Evolutionary conservation across 2,113 vertebrate genomes (phyloP).

Genomic region (Taxidea taxus): DNA sequence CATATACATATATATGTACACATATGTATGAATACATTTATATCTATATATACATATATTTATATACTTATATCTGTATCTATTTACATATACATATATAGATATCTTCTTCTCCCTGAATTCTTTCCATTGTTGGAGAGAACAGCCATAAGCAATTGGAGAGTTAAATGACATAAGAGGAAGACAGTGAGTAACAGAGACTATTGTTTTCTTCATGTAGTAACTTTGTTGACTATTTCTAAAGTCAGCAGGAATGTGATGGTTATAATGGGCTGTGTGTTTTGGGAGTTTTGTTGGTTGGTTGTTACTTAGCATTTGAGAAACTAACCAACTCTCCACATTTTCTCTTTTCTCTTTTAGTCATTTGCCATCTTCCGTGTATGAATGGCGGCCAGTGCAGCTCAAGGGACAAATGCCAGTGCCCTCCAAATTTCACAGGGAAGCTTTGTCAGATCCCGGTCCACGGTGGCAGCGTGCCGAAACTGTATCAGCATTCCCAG

Average conservation of each 20-base stretch:
- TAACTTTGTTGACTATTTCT: neutral
- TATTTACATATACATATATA: neutral
- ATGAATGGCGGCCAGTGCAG: slow-evolving; percentile 98
- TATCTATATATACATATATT: neutral
- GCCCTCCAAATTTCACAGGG: slow-evolving; percentile 95
- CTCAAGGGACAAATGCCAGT: slow-evolving; percentile 96
- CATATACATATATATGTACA: no score
- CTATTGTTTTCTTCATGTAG: neutral
- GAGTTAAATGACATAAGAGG: neutral
- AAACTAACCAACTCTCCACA: slow-evolving; percentile 38
- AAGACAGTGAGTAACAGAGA: neutral
- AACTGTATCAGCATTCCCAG: slow-evolving; percentile 84
- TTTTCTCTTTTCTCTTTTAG: slow-evolving; percentile 83
- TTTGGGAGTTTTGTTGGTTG: neutral
- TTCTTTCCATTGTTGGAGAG: neutral
- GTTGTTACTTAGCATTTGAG: neutral
- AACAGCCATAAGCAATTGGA: neutral
- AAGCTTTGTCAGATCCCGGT: slow-evolving; percentile 96
- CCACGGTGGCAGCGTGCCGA: slow-evolving; percentile 81
- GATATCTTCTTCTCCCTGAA: neutral
- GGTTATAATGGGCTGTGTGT: neutral
- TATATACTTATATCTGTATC: neutral
- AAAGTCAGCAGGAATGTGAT: neutral
- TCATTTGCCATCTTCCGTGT: slow-evolving; percentile 98
- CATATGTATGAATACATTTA: neutral